Conservation (phyloP, 2,888 invertebrate species). For the Portevinia maculata region DNA sequence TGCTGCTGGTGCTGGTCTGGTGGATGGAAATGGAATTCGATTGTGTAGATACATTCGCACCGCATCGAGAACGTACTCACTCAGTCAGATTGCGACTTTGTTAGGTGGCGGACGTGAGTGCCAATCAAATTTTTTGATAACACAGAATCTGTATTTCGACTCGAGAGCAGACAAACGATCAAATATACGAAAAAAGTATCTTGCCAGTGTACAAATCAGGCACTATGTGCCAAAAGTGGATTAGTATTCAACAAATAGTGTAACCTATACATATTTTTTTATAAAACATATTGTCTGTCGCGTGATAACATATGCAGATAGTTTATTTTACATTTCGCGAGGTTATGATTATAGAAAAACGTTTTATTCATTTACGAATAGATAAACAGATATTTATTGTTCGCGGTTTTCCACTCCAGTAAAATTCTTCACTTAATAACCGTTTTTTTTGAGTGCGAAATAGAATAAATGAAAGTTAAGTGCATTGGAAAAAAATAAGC, state of each 20-base stretch:
- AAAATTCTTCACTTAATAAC: constrained; percentile 28
- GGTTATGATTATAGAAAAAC: constrained; percentile 8
- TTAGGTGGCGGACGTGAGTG: constrained; percentile 77
- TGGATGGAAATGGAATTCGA: constrained; percentile 61
- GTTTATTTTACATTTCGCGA: constrained; percentile 24
- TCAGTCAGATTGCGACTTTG: constrained; percentile 78
- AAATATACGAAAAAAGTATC: constrained; percentile 7
- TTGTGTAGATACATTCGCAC: constrained; percentile 63
- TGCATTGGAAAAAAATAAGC: constrained; percentile 4
- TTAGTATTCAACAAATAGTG: constrained; percentile 7
- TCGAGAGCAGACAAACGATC: constrained; percentile 8
- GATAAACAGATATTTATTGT: constrained; percentile 55
- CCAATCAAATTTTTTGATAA: constrained; percentile 64
- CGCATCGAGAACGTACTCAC: constrained; percentile 57
- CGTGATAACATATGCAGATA: constrained; percentile 49
- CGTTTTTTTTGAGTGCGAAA: constrained; percentile 40
- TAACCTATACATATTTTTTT: not conserved
- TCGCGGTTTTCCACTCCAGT: constrained; percentile 45
- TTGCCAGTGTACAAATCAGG: constrained; percentile 10
- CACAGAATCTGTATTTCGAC: constrained; percentile 50
- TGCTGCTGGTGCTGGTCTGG: constrained; percentile 21
- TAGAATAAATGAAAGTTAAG: constrained; percentile 29
- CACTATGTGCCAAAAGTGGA: constrained; percentile 31
- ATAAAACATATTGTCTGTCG: constrained; percentile 18
- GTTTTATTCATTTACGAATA: constrained; percentile 3